Conservation (phyloP, 2,888 invertebrate species). For the Atrina japonica region DNA sequence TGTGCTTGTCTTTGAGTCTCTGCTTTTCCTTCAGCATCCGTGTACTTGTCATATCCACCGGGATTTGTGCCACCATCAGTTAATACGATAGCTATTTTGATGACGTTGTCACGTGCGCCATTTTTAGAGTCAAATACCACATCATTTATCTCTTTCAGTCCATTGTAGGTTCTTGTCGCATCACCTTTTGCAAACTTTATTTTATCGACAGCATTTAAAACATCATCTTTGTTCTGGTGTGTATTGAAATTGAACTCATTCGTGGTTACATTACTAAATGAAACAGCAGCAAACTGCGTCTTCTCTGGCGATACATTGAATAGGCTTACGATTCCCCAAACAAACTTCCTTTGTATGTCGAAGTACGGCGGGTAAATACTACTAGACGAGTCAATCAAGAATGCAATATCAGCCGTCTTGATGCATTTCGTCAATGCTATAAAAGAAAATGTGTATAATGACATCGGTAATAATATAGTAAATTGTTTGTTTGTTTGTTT, state of each 20-base stretch:
- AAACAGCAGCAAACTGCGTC: slow-evolving; percentile 31
- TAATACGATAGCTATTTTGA: slow-evolving; percentile 33
- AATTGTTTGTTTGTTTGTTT: no score
- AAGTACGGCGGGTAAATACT: slow-evolving; percentile 31
- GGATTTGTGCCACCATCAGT: slow-evolving; percentile 40
- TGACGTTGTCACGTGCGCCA: slow-evolving; percentile 31
- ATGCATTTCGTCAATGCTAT: not conserved
- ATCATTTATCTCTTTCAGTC: slow-evolving; percentile 11
- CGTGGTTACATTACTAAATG: slow-evolving; percentile 27
- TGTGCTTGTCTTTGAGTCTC: slow-evolving; percentile 23
- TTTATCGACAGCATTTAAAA: slow-evolving; percentile 15
- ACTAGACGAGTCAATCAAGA: slow-evolving; percentile 39
- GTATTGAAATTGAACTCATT: slow-evolving; percentile 33
- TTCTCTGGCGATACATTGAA: slow-evolving; percentile 30
- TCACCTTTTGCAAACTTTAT: slow-evolving; percentile 29
- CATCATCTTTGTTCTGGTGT: not conserved
- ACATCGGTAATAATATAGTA: no score
- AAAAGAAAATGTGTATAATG: no score
- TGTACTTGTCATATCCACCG: slow-evolving; percentile 15
- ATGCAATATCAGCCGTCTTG: slow-evolving; percentile 35
- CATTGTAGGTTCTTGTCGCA: slow-evolving; percentile 38
- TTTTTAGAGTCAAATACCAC: slow-evolving; percentile 23
- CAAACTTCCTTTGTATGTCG: slow-evolving; percentile 27
- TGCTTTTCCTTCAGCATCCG: not conserved
- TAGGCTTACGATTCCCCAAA: slow-evolving; percentile 11